Conservation (phyloP, 2,888 invertebrate genomes). For the Platynereis dumerilii region DNA sequence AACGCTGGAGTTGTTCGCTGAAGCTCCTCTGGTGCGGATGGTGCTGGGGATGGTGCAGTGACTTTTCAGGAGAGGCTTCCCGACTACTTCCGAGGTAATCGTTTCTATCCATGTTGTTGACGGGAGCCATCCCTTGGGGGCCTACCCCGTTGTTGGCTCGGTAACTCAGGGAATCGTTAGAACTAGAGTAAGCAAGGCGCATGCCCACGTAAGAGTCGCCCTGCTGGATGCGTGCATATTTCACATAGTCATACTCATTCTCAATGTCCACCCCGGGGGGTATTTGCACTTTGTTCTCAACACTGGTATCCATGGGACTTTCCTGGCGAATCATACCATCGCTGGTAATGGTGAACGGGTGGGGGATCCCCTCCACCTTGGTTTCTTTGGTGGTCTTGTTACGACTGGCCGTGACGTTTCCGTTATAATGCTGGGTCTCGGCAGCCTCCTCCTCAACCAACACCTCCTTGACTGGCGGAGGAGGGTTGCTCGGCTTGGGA, state of each 20-base stretch:
- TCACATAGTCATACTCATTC: slow-evolving; percentile 62
- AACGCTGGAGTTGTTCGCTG: slow-evolving; percentile 15
- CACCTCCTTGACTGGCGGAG: slow-evolving; percentile 17
- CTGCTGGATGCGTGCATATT: slow-evolving; percentile 59
- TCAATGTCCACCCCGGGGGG: slow-evolving; percentile 47
- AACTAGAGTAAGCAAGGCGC: slow-evolving; percentile 69
- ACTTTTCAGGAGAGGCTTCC: slow-evolving; percentile 31
- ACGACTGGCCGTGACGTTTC: slow-evolving; percentile 8
- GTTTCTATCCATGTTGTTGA: slow-evolving; percentile 16
- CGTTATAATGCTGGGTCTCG: slow-evolving; percentile 19
- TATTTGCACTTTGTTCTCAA: neutral
- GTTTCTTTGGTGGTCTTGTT: neutral
- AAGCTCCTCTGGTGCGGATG: slow-evolving; percentile 11
- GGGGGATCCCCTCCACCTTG: slow-evolving; percentile 6
- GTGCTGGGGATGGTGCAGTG: slow-evolving; percentile 3
- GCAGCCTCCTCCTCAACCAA: slow-evolving; percentile 25
- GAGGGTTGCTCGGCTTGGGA: neutral
- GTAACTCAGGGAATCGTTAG: slow-evolving; percentile 47
- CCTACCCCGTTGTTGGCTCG: slow-evolving; percentile 40
- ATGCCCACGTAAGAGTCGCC: slow-evolving; percentile 81
- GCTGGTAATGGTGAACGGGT: neutral
- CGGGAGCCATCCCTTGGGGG: slow-evolving; percentile 38
- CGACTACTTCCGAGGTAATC: slow-evolving; percentile 28
- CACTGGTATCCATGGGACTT: neutral
- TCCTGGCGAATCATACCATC: neutral